Percentiles rank a stretch among this genome's conserved stretches.
phyloP scores from a whole-genome alignment of 2,113 vertebrate species.

The Lonchura striata region DNA sequence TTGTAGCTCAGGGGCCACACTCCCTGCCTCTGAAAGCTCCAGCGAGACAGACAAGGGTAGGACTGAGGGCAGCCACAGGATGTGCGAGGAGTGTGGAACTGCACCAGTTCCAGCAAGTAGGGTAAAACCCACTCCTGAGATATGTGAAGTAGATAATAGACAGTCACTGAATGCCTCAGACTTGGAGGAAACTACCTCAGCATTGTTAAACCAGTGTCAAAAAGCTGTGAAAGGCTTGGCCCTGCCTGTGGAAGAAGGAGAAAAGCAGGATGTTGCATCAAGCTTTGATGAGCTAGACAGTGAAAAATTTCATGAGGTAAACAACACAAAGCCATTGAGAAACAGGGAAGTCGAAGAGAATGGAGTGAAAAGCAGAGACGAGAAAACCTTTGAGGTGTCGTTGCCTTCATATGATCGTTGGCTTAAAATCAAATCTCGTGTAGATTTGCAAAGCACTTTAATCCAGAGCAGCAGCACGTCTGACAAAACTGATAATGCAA shows the following conservation, averaged over 20 bases:
- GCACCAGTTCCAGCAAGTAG: slow-evolving; percentile 15
- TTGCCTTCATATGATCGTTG: not conserved
- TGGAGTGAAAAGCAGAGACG: not conserved
- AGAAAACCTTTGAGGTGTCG: not conserved
- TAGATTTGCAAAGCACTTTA: not conserved
- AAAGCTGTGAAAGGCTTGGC: slow-evolving; percentile 51
- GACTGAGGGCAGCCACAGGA: slow-evolving; percentile 40
- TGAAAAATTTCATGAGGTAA: not conserved
- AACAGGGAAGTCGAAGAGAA: not conserved
- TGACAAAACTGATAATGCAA: not conserved
- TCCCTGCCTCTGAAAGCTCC: slow-evolving; percentile 63
- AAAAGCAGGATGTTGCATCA: slow-evolving; percentile 31
- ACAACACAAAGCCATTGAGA: not conserved
- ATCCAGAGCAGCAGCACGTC: not conserved
- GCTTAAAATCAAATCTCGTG: not conserved
- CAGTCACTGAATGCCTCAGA: not conserved
- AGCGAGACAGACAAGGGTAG: not conserved
- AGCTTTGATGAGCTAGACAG: slow-evolving; percentile 13
- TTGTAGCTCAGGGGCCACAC: slow-evolving; percentile 57
- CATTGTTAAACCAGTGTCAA: not conserved
- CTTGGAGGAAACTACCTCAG: not conserved
- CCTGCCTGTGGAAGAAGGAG: slow-evolving; percentile 36
- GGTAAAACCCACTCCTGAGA: slow-evolving; percentile 12
- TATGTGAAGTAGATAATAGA: slow-evolving; percentile 37
- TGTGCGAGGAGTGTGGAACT: not conserved